Conservation (phyloP, 1,140 invertebrate species). For the Macrobrachium rosenbergii region DNA sequence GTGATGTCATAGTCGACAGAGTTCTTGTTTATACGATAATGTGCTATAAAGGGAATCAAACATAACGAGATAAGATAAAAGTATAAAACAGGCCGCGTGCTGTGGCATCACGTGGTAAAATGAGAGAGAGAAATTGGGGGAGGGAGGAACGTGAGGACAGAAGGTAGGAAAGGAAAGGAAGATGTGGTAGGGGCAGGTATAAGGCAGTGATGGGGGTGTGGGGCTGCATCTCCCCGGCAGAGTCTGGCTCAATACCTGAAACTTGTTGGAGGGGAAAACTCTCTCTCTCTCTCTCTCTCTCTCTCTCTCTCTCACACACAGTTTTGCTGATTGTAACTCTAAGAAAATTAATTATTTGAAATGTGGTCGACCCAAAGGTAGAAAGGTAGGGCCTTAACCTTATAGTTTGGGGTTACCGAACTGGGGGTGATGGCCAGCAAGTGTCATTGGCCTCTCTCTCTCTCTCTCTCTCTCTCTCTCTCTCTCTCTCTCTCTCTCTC, state of each 20-base stretch:
- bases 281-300: slow-evolving; percentile 28
- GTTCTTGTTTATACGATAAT: too few relatives aligned
- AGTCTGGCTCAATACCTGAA: background rate
- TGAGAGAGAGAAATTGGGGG: slow-evolving; percentile 13
- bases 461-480: slow-evolving; percentile 34
- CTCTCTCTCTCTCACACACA: slow-evolving; percentile 4
- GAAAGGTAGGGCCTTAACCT: too few relatives aligned
- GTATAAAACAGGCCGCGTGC: background rate
- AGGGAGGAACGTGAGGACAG: background rate
- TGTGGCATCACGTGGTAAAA: background rate
- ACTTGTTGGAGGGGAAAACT: background rate
- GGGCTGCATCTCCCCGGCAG: background rate
- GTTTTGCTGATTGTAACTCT: background rate
- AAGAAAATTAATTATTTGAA: background rate
- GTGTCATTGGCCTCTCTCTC: background rate
- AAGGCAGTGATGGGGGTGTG: too few relatives aligned
- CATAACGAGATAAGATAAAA: background rate
- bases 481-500: slow-evolving; percentile 32
- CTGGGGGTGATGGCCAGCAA: too few relatives aligned
- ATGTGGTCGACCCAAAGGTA: background rate
- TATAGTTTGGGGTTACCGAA: too few relatives aligned
- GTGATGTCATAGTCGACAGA: too few relatives aligned
- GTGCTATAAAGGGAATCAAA: background rate
- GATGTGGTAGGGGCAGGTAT: background rate
- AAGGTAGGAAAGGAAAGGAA: background rate